phyloP scores from a whole-genome alignment of 2,797 vertebrate species.

The Aplochiton taeniatus region DNA sequence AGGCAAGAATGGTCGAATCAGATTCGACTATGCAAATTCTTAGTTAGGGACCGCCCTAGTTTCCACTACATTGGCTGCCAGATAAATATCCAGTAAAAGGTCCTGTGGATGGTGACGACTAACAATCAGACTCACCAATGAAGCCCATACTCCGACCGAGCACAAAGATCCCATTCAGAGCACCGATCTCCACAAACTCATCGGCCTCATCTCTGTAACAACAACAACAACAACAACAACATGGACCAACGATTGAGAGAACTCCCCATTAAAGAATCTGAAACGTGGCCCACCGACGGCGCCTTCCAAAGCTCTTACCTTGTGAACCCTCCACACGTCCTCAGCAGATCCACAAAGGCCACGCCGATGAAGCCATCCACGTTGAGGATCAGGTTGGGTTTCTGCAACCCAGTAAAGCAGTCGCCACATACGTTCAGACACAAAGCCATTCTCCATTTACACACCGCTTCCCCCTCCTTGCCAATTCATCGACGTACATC shows the following conservation, averaged over 20 bases:
- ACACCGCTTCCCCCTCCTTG: neutral
- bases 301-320: constrained; percentile 72
- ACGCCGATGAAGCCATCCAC: constrained; percentile 96
- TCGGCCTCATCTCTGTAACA: constrained; percentile 92
- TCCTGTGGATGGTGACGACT: neutral
- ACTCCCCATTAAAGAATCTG: too few relatives aligned
- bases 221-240: constrained; percentile 31
- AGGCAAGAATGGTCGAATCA: too few relatives aligned
- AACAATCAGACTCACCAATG: constrained; percentile 82
- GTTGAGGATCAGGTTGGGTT: constrained; percentile 98
- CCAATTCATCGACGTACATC: too few relatives aligned
- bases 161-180: constrained; percentile 97
- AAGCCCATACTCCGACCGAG: constrained; percentile 98
- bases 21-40: too few relatives aligned
- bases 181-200: constrained; percentile 97
- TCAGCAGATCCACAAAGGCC: constrained; percentile 92
- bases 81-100: too few relatives aligned
- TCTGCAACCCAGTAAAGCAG: constrained; percentile 69
- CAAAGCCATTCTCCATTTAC: neutral
- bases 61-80: too few relatives aligned
- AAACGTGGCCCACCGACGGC: neutral
- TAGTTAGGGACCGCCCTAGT: too few relatives aligned
- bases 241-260: too few relatives aligned
- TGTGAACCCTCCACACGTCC: constrained; percentile 94
- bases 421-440: constrained; percentile 7